Evolutionary conservation across 2,888 invertebrate species (phyloP), one percentile per base, ranked within the genome.

Genomic region (Pheosia gnoma): DNA sequence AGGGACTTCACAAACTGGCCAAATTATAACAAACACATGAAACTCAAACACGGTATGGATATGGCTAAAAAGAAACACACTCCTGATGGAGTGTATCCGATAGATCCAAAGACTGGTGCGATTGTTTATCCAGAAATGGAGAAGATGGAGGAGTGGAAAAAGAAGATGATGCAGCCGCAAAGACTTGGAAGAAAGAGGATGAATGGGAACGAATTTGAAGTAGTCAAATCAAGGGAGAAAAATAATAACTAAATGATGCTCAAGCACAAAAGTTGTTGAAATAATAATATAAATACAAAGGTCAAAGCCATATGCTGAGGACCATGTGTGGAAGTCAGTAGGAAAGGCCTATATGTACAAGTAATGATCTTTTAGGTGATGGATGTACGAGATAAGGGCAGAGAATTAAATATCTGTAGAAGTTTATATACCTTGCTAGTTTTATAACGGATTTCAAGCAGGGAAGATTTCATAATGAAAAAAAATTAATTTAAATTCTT

Each of bases 21-120:
- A 0, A 96, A 96, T 87, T 96, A 96, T 75, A 96, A 96, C 78
- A 96, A 96, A 77, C 96, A 96, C 77, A 96, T 96, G 96, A 96
- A 96, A 84, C 89, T 96, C n/a, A 90, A 95, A 37, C 96, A 96
- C 72, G 95, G 95, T n/a, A 94, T 78, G 63, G 82, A 87, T 49
- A 85, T 83, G 76, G 74, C 87, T 0, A 89, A 85, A 64, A 88
- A 79, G 67, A 88, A 81, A 66, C 83, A 78, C 9, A 87, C 94
- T 0, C 91, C 93, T 0, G 90, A 89, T 2, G 89, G 88, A 0
- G 71, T 85, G 0, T 88, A 82, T 55, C 89, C 88, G 0, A 81
- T 89, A 10, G 83, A 89, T 60, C 87, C 87, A 0, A 69, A 68
- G 0, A 87, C 89, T 0, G 83, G 84, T 3, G 75, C 80, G 56